Base-by-base conservation (phyloP, 2,888 invertebrate genomes). In the Himalopsyche kuldschensis region DNA sequence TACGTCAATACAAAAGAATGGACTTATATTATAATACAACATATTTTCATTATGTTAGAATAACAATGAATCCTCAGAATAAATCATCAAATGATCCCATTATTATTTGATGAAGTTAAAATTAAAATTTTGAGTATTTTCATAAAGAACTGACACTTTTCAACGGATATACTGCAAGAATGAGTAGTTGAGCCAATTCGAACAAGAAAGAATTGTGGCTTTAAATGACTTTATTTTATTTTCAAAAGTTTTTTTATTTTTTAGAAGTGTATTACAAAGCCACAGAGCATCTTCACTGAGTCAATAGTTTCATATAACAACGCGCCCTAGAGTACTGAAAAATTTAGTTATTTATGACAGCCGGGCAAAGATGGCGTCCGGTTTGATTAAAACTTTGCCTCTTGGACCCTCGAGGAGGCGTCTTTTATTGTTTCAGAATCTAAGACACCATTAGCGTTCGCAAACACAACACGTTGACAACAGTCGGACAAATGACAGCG, bases 391-490 rank as follows among this genome's bases (percentile, higher is more conserved):
- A 69, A 69, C 69, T 69, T 69, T 69, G 11, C 69, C 69, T 27
- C 69, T 24, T 11, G 69, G 27, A 10, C 11, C 69, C 30, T 30
- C 30, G 69, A 69, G 69, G 69, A 69, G 69, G 69, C 69, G 69
- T 24, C 69, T 69, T 69, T 27, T 69, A 69, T 69, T 69, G 69
- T 69, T 69, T 30, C 69, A 27, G 27, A 69, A 69, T 69, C 69
- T 69, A 69, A 69, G 69, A 69, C 69, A 69, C 32, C 76, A 76
- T 76, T 76, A 76, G 76, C 76, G 69, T 69, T 27, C 24, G 69
- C 69, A 69, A 69, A 69, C 69, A 69, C 69, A 69, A 69, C 69
- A 69, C 69, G 69, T 69, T 76, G 76, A 41, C 41, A 41, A 76
- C 35, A 76, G 20, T 76, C 35, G 20, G 32, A 76, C 76, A 76